A percentile compares a stretch with the other conserved stretches of the same genome.
Conservation (phyloP, 2,888 invertebrate species). For the Microchrysa polita region DNA sequence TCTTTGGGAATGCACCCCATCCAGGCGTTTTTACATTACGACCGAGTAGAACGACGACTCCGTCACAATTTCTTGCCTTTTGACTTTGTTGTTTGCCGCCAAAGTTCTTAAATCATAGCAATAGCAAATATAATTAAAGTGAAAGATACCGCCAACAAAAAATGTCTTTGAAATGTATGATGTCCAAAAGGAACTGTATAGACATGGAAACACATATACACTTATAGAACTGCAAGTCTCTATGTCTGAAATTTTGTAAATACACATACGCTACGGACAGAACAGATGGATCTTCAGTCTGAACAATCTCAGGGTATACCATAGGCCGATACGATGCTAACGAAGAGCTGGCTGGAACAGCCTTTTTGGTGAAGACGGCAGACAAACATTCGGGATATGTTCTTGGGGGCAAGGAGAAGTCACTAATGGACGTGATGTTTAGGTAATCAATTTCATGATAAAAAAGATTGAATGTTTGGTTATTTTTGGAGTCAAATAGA, state of each 20-base stretch:
- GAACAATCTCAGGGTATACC: background rate
- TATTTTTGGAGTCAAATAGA: slow-evolving; percentile 18
- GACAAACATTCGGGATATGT: background rate
- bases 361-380: background rate
- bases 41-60: too few species aligned
- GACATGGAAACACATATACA: background rate
- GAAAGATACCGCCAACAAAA: slow-evolving; percentile 43
- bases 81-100: slow-evolving; percentile 36
- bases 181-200: slow-evolving; percentile 20
- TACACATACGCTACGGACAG: too few species aligned
- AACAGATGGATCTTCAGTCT: background rate
- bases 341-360: background rate
- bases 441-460: slow-evolving; percentile 37
- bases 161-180: slow-evolving; percentile 39
- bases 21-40: slow-evolving; percentile 13
- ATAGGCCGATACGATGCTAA: background rate
- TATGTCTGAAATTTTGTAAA: too few species aligned
- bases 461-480: slow-evolving; percentile 31
- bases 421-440: slow-evolving; percentile 37
- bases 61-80: slow-evolving; percentile 28
- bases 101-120: slow-evolving; percentile 42
- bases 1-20: slow-evolving; percentile 25
- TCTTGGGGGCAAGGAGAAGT: slow-evolving; percentile 18
- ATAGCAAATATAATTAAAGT: slow-evolving; percentile 43
- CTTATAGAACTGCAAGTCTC: too few species aligned